Conservation (phyloP, 2,888 invertebrate genomes). For the Cosmorhoe ocellata region DNA sequence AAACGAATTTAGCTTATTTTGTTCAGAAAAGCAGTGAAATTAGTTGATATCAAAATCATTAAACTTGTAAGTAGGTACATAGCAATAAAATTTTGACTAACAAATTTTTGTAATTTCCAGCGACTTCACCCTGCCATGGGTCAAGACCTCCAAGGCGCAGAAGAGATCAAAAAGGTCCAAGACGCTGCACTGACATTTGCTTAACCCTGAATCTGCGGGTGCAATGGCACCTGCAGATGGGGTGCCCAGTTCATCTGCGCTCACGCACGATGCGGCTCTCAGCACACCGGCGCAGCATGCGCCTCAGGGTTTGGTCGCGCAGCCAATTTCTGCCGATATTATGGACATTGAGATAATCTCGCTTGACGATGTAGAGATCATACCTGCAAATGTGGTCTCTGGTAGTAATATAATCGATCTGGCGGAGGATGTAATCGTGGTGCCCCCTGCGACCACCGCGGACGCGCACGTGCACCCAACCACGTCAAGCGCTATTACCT, state of each 20-base stretch:
- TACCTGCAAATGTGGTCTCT: conserved; percentile 2
- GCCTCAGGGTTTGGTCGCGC: conserved; percentile 18
- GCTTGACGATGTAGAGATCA: conserved; percentile 10
- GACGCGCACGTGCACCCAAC: conserved; percentile 6
- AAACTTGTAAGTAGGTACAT: no score
- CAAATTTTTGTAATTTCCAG: conserved; percentile 47
- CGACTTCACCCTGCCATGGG: conserved; percentile 69
- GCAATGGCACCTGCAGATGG: conserved; percentile 22
- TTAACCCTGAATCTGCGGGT: conserved; percentile 28
- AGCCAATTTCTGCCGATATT: background rate
- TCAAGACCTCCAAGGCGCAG: conserved; percentile 62
- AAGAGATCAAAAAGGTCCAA: conserved; percentile 70
- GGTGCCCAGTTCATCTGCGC: conserved; percentile 17
- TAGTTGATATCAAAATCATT: no score
- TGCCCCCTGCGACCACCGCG: conserved; percentile 13
- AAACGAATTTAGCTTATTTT: no score
- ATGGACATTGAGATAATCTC: conserved; percentile 14
- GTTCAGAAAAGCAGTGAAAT: no score
- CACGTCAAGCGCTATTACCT: conserved; percentile 5
- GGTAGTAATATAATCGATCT: conserved; percentile 2
- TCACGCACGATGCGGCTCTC: background rate
- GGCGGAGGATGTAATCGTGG: conserved; percentile 13
- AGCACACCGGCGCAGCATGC: conserved; percentile 17
- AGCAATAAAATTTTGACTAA: background rate
- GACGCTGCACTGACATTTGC: conserved; percentile 56